A percentile compares a stretch with the other conserved stretches of the same genome.
These are phyloP conservation scores for Ernsta delagoae DNA, from an alignment of 2,888 invertebrate species.

Conservation along the genomic window DNA sequence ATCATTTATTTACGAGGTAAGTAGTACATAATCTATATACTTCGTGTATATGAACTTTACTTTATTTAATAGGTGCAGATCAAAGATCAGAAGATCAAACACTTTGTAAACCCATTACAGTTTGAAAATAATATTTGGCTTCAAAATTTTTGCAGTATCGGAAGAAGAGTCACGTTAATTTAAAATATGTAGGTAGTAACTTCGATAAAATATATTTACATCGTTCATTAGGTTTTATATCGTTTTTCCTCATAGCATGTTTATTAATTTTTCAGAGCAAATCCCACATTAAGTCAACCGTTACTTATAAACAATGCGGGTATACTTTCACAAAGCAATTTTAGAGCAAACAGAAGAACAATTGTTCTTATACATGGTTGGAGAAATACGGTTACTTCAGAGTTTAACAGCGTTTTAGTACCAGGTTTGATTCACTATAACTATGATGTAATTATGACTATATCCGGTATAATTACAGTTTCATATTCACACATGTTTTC, in stretches of 20 bases:
- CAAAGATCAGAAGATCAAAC: no score
- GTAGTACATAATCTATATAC: no score
- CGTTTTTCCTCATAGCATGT: constrained; percentile 48
- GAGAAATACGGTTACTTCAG: constrained; percentile 53
- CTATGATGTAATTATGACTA: no score
- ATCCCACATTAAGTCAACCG: constrained; percentile 62
- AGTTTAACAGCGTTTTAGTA: constrained; percentile 56
- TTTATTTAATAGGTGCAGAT: no score
- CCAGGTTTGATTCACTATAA: constrained; percentile 49
- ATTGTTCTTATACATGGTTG: constrained; percentile 63
- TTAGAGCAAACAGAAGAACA: constrained; percentile 53
- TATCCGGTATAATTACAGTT: background rate
- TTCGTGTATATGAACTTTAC: no score
- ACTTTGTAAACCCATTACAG: no score
- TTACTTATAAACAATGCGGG: constrained; percentile 52
- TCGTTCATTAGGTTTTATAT: background rate
- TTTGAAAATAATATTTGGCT: no score
- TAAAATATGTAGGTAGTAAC: no score
- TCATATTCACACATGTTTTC: background rate
- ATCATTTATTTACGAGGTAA: constrained; percentile 69
- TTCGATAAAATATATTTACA: background rate
- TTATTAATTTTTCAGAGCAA: constrained; percentile 44
- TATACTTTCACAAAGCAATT: constrained; percentile 53
- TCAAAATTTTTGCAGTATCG: background rate
- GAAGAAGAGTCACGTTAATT: background rate